These are phyloP conservation scores for Venusia cambrica DNA, from an alignment of 2,888 invertebrate species.

Conservation along the genomic window DNA sequence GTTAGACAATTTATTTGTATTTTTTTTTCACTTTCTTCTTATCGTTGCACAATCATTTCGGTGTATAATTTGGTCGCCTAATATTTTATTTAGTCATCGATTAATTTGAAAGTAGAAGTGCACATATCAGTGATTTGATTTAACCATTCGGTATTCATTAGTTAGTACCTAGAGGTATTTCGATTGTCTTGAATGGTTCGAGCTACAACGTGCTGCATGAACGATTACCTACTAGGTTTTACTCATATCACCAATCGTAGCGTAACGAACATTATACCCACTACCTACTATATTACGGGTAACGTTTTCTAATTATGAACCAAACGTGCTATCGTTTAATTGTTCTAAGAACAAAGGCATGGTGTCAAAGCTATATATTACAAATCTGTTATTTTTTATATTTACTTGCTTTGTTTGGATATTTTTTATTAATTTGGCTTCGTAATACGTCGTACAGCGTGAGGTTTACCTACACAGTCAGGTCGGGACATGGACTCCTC, in stretches of 20 bases:
- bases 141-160: constrained; percentile 59
- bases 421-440: constrained; percentile 40
- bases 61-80: constrained; percentile 58
- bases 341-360: constrained; percentile 44
- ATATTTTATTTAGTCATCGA: constrained; percentile 47
- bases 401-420: constrained; percentile 36
- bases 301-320: constrained; percentile 29
- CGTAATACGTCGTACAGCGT: constrained; percentile 37
- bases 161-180: constrained; percentile 67
- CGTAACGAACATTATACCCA: constrained; percentile 32
- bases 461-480: constrained; percentile 43
- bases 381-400: constrained; percentile 17
- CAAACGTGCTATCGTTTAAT: constrained; percentile 23
- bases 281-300: constrained; percentile 36
- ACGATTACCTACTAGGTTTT: constrained; percentile 42
- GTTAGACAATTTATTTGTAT: constrained; percentile 57
- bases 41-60: constrained; percentile 73
- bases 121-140: constrained; percentile 52
- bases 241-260: constrained; percentile 37
- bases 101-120: constrained; percentile 53
- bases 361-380: constrained; percentile 42
- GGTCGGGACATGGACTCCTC: constrained; percentile 57
- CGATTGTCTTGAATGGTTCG: constrained; percentile 58
- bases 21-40: constrained; percentile 68
- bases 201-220: constrained; percentile 65